Conservation (phyloP, 2,113 vertebrate species). For the Clupea harengus region DNA sequence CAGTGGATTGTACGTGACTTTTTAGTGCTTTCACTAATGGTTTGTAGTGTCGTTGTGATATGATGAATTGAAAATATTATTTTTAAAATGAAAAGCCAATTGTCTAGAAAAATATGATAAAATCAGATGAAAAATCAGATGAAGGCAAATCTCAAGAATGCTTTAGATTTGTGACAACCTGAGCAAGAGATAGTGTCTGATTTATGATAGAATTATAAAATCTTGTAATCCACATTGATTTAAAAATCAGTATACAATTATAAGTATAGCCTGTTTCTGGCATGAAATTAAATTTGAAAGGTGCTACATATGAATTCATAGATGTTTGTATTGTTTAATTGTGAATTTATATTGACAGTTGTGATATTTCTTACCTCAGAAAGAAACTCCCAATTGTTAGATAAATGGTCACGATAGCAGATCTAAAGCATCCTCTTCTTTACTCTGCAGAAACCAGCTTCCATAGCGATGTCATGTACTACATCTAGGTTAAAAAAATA, state of each 20-base stretch:
- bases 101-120: not conserved
- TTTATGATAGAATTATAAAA: not conserved
- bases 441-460: not conserved
- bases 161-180: not conserved
- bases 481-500: not conserved
- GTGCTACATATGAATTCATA: not conserved
- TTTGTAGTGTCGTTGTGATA: slow-evolving; percentile 12
- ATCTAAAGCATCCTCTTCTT: not conserved
- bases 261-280: not conserved
- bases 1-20: slow-evolving; percentile 5
- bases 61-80: slow-evolving; percentile 13
- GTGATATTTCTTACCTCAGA: too few relatives aligned
- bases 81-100: slow-evolving; percentile 12
- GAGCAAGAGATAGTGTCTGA: not conserved
- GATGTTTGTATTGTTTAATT: too few relatives aligned
- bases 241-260: not conserved
- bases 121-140: not conserved
- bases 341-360: not conserved
- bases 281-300: not conserved
- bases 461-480: not conserved
- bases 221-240: not conserved
- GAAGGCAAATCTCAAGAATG: not conserved
- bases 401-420: not conserved
- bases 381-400: not conserved
- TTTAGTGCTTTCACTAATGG: slow-evolving; percentile 21